A percentile compares a stretch with the other conserved stretches of the same genome.
phyloP scores from a whole-genome alignment of 2,888 invertebrate genomes.

The Drosophila fungiperda region DNA sequence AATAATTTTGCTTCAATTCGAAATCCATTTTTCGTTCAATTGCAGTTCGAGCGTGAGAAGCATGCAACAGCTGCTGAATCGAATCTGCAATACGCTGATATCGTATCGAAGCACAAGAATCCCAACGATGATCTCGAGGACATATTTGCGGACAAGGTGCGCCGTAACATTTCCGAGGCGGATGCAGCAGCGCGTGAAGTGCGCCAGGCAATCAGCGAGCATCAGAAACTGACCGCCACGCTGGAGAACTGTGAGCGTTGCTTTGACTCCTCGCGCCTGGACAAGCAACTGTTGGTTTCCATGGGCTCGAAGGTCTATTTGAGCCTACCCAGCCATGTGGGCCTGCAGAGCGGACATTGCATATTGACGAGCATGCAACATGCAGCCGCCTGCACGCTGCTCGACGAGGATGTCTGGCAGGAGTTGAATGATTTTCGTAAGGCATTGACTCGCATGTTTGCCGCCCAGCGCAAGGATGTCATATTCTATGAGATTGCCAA shows the following conservation, averaged over 20 bases:
- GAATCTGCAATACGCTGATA: slow-evolving; percentile 91
- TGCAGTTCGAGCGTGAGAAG: slow-evolving; percentile 92
- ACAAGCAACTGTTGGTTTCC: slow-evolving; percentile 93
- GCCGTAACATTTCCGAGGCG: slow-evolving; percentile 87
- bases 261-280: slow-evolving; percentile 91
- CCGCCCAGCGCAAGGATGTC: slow-evolving; percentile 90
- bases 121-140: slow-evolving; percentile 92
- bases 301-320: slow-evolving; percentile 94
- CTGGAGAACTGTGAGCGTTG: slow-evolving; percentile 94
- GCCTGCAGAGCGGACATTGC: slow-evolving; percentile 94
- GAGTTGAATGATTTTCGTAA: slow-evolving; percentile 92
- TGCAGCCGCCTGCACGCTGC: slow-evolving; percentile 90
- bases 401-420: slow-evolving; percentile 98
- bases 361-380: slow-evolving; percentile 94
- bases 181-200: slow-evolving; percentile 88
- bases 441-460: slow-evolving; percentile 92
- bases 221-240: slow-evolving; percentile 88
- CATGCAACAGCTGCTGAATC: slow-evolving; percentile 92
- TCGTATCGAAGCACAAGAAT: slow-evolving; percentile 88
- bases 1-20: neutral
- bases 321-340: slow-evolving; percentile 91
- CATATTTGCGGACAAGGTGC: slow-evolving; percentile 92
- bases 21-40: slow-evolving; percentile 44
- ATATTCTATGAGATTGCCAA: slow-evolving; percentile 96
- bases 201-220: slow-evolving; percentile 90